Conservation (phyloP, 2,113 vertebrate species). For the Pterocles orientalis region DNA sequence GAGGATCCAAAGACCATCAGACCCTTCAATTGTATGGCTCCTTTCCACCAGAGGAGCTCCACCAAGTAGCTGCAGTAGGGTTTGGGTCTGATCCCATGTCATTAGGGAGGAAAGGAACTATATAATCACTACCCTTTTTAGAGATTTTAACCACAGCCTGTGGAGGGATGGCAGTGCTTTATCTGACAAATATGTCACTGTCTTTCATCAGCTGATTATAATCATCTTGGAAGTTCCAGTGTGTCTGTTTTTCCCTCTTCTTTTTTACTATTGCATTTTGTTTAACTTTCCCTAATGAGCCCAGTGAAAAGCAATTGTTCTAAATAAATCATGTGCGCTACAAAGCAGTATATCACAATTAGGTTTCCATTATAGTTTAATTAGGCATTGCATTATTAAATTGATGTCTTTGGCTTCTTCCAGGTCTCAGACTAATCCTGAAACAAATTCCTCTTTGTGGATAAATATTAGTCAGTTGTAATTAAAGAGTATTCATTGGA, state of each 20-base stretch:
- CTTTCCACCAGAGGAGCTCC: background rate
- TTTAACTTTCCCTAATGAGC: constrained; percentile 68
- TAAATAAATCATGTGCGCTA: constrained; percentile 70
- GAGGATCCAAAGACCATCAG: background rate
- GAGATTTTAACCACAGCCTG: constrained; percentile 5
- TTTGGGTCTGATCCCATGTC: constrained; percentile 2
- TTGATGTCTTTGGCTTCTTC: constrained; percentile 74
- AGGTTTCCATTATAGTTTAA: constrained; percentile 77
- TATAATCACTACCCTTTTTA: background rate
- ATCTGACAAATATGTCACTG: constrained; percentile 44
- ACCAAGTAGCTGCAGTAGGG: background rate
- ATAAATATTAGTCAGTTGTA: constrained; percentile 76
- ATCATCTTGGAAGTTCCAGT: constrained; percentile 55
- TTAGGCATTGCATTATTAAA: constrained; percentile 78
- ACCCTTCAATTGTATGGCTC: background rate
- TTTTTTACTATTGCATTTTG: constrained; percentile 68
- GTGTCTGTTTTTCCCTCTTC: constrained; percentile 33
- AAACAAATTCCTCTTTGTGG: constrained; percentile 77
- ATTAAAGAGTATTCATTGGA: constrained; percentile 71
- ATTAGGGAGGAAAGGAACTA: background rate
- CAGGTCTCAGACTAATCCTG: constrained; percentile 73
- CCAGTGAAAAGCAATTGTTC: constrained; percentile 71
- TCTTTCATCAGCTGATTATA: constrained; percentile 63
- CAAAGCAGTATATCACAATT: constrained; percentile 78
- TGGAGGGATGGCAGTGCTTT: constrained; percentile 5